A percentile compares a stretch with the other conserved stretches of the same genome.
Evolutionary conservation across 2,797 vertebrate species (phyloP).

Genomic region (Smutsia temminckii): DNA sequence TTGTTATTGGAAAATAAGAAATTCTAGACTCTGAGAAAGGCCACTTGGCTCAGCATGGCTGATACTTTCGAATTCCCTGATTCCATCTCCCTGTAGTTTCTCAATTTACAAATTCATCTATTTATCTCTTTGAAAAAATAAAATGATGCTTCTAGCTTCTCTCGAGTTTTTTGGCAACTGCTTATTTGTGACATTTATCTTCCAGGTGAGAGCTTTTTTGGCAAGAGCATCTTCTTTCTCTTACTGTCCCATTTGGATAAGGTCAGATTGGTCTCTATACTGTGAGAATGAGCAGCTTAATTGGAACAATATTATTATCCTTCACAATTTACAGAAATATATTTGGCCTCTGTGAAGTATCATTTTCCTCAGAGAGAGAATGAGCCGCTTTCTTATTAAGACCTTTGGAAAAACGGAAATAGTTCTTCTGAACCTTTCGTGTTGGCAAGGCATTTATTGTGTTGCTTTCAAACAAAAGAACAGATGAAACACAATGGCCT

Average conservation of each 20-base stretch:
- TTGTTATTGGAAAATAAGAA: constrained; percentile 77
- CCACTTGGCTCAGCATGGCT: constrained; percentile 43
- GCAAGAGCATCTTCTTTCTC: constrained; percentile 65
- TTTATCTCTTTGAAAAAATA: constrained; percentile 47
- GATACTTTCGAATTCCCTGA: constrained; percentile 65
- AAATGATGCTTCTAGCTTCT: constrained; percentile 53
- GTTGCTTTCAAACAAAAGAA: constrained; percentile 54
- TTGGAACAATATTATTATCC: constrained; percentile 67
- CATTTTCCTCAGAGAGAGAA: constrained; percentile 73
- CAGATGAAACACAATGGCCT: constrained; percentile 43
- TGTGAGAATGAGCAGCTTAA: constrained; percentile 64
- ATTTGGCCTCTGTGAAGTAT: constrained; percentile 62
- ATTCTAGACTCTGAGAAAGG: constrained; percentile 67
- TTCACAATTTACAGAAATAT: constrained; percentile 73
- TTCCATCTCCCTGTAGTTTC: constrained; percentile 47
- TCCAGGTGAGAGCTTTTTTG: constrained; percentile 44
- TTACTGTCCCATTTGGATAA: constrained; percentile 69
- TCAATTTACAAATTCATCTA: constrained; percentile 66
- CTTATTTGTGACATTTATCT: constrained; percentile 60
- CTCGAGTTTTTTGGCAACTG: background rate
- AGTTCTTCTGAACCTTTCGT: constrained; percentile 57
- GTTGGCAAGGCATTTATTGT: background rate
- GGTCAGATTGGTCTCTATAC: constrained; percentile 67
- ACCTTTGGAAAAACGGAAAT: constrained; percentile 55
- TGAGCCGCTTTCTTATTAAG: constrained; percentile 52